Base-by-base conservation (phyloP, 1,140 invertebrate species). In the Leucophenga varia region DNA sequence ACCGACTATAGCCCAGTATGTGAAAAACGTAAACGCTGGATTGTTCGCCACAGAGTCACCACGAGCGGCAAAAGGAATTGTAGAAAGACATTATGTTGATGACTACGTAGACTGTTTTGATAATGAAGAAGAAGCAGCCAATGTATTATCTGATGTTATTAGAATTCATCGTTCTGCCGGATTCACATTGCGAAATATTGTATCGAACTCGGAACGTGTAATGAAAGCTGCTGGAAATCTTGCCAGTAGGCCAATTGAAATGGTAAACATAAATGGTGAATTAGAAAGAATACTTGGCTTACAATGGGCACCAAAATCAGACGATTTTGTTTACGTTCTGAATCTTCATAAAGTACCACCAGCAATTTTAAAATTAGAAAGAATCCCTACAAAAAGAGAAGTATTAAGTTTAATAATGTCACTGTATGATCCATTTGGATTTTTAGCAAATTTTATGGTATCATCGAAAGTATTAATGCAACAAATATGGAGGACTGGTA, bases 391-490 rank as follows among this genome's bases (percentile, higher is more conserved):
- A 2, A 74, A 75, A 40, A 30, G 67, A n/a, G 35, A 56, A 18
- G 42, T 70, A 9, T 34, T 73, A 2, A 46, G 55, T 1, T 35
- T 61, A 0, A 54, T 70, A 1, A 55, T 68, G 52, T 50, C 50
- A 12, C 49, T 76, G 13, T 77, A 64, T 49, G 75, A 77, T 41
- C 64, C 72, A 3, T 47, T 73, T 6, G 75, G 76, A 14, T 69
- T 74, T 32, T 20, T 77, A 6, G 35, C 59, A 2, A 70, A 74
- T 7, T 67, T 72, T 32, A 61, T 49, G 13, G 64, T 76, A 14
- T 55, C 57, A 21, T 38, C 52, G 17, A 77, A 74, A 53, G 74
- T 76, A 8, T 36, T 77, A 6, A 41, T 78, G 3, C 77, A 78
- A 56, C 44, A 71, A 6, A 55, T 76, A 7, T 75, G 72, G 64